Conservation (phyloP, 2,888 invertebrate species). For the Beris chalybata region DNA sequence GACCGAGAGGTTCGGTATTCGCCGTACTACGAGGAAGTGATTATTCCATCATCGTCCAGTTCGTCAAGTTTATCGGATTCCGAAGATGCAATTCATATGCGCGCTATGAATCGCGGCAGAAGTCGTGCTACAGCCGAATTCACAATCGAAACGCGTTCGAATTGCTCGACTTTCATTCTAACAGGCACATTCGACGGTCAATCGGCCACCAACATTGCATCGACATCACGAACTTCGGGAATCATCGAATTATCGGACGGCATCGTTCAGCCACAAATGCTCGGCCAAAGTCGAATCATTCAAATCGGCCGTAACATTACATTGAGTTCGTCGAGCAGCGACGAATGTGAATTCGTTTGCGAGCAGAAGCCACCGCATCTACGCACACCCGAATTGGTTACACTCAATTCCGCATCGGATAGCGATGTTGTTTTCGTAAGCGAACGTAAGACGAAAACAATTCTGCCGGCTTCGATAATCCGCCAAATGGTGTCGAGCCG, state of each 20-base stretch:
- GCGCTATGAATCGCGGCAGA: background rate
- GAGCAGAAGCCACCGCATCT: conserved; percentile 56
- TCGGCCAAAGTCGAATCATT: conserved; percentile 34
- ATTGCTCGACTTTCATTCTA: conserved; percentile 35
- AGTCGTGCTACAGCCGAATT: conserved; percentile 32
- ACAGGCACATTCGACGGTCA: conserved; percentile 34
- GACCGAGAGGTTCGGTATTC: conserved; percentile 72
- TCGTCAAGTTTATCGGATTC: conserved; percentile 39
- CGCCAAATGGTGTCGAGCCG: background rate
- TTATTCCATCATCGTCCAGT: conserved; percentile 46
- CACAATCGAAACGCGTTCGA: conserved; percentile 36
- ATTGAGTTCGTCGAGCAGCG: conserved; percentile 48
- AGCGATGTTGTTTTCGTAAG: conserved; percentile 55
- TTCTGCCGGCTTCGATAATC: background rate
- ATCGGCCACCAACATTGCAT: background rate
- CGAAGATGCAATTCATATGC: conserved; percentile 34
- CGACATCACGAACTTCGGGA: conserved; percentile 6
- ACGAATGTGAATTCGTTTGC: conserved; percentile 54
- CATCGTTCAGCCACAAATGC: conserved; percentile 31
- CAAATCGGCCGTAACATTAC: conserved; percentile 38
- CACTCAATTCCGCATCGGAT: conserved; percentile 52
- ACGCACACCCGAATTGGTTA: conserved; percentile 55
- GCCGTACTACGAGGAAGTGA: conserved; percentile 51
- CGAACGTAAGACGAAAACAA: conserved; percentile 30
- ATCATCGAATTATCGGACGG: conserved; percentile 8